Conservation (phyloP, 2,797 vertebrate species). For the Calcarius lapponicus region DNA sequence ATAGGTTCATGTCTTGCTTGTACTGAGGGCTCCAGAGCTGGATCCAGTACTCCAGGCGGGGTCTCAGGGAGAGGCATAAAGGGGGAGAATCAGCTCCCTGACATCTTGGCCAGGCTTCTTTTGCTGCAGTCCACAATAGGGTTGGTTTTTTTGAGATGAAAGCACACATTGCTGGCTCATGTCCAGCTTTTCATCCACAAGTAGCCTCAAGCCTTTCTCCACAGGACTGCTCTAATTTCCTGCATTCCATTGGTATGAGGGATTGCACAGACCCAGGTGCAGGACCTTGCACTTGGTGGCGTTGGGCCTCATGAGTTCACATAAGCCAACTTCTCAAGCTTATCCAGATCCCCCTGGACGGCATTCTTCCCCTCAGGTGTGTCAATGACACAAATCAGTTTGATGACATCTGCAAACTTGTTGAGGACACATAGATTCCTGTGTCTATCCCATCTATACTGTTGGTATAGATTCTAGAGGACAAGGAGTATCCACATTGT, state of each 20-base stretch:
- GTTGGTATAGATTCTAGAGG: neutral
- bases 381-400: neutral
- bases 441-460: neutral
- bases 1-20: neutral
- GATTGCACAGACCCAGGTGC: accelerated
- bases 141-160: neutral
- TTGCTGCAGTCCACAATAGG: accelerated
- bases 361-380: neutral
- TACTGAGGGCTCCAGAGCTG: neutral
- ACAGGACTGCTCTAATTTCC: neutral
- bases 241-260: neutral
- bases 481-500: neutral
- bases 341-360: neutral
- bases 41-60: neutral
- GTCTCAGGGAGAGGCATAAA: neutral
- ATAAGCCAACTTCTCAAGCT: neutral
- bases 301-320: neutral
- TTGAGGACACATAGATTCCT: neutral
- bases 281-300: neutral
- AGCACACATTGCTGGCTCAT: accelerated
- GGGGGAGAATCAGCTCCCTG: neutral
- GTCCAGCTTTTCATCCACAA: neutral
- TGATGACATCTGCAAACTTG: neutral
- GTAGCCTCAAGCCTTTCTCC: neutral
- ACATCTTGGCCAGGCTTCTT: neutral